Evolutionary conservation across 2,888 invertebrate genomes (phyloP).

Genomic region (Clusia tigrina): DNA sequence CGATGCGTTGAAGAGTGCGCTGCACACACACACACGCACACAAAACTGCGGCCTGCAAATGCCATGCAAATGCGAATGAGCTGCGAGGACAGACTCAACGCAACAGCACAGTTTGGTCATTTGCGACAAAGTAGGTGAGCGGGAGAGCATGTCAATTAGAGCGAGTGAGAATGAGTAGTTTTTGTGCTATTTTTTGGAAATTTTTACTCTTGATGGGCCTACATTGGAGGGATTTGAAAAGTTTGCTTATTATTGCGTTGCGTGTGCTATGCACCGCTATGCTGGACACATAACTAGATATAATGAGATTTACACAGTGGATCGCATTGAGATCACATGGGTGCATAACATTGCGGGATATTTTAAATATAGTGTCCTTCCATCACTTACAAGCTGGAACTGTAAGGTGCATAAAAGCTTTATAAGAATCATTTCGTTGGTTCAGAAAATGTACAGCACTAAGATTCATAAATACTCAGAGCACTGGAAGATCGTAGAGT

Average conservation of each 20-base stretch:
- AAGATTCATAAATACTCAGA: too few relatives aligned
- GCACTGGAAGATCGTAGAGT: too few relatives aligned
- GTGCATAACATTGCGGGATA: too few relatives aligned
- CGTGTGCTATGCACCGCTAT: conserved; percentile 30
- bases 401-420: too few relatives aligned
- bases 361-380: too few relatives aligned
- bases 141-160: conserved; percentile 16
- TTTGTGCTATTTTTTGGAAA: conserved; percentile 36
- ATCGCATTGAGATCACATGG: too few relatives aligned
- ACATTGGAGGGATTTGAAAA: conserved; percentile 52
- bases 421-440: too few relatives aligned
- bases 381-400: too few relatives aligned
- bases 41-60: conserved; percentile 7
- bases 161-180: conserved; percentile 28
- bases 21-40: conserved; percentile 15
- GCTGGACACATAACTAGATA: conserved; percentile 24
- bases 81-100: not conserved
- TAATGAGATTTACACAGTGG: conserved; percentile 34
- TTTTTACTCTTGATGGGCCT: conserved; percentile 48
- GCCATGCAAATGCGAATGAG: conserved; percentile 3
- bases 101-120: not conserved
- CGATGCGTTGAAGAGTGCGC: conserved; percentile 37
- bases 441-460: too few relatives aligned
- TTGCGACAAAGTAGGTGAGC: conserved; percentile 4
- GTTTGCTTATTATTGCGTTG: conserved; percentile 43